A percentile compares a stretch with the other conserved stretches of the same genome.
Evolutionary conservation across 2,797 vertebrate genomes (phyloP).

Genomic region (Ispidina picta): DNA sequence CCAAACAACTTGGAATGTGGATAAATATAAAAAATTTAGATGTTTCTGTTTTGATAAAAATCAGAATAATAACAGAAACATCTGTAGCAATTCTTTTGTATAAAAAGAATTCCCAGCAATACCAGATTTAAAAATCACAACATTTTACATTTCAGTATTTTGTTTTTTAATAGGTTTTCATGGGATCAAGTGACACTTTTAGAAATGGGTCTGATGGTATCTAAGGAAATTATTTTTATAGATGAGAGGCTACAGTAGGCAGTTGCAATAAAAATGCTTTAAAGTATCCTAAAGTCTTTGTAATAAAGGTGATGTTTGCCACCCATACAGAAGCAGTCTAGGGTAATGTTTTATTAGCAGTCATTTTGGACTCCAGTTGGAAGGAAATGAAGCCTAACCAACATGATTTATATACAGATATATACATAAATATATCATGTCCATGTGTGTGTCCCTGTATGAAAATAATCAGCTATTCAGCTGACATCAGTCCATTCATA

Average conservation of each 20-base stretch:
- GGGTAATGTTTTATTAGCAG: not conserved
- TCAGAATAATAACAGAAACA: not conserved
- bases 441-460: not conserved
- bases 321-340: not conserved
- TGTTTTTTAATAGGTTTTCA: not conserved
- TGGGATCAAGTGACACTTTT: not conserved
- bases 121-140: not conserved
- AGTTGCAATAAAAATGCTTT: not conserved
- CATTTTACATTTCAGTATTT: not conserved
- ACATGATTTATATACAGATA: not conserved
- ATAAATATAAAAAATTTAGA: not conserved
- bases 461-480: not conserved
- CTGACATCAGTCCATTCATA: not conserved
- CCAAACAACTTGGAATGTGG: fast-evolving
- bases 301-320: not conserved
- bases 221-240: not conserved
- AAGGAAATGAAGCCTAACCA: not conserved
- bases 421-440: not conserved
- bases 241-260: not conserved
- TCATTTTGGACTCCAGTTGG: not conserved
- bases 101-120: not conserved
- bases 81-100: not conserved
- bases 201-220: not conserved
- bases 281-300: not conserved
- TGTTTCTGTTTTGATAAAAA: not conserved